Base-by-base conservation (phyloP, 2,113 vertebrate genomes). In the Anolis carolinensis region DNA sequence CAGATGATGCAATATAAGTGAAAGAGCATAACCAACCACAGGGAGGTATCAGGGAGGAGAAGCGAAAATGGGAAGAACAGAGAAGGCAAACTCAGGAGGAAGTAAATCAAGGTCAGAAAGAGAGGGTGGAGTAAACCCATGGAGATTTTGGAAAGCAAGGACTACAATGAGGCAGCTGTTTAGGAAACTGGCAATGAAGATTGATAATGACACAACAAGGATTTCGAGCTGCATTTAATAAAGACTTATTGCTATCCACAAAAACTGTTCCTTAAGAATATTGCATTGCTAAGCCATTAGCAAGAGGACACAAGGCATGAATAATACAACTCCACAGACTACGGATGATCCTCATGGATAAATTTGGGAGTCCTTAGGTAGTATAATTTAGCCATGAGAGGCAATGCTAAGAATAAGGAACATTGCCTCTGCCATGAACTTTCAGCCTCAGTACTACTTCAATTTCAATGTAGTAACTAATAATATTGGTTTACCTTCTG, bases 221-320 rank as follows among this genome's bases (percentile, higher is more conserved):
- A 73, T 32, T 39, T 39, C 71, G 62, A 3, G 9, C 86, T 92
- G 44, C 21, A 16, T 48, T 88, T 30, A 63, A 52, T 50, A 11
- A 0, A 71, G 50, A 50, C 82, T 39, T 85, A 55, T 83, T 21
- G 25, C 65, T 85, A 32, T 82, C 65, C 39, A 34, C 44, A 89
- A 77, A 87, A 91, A 79, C 18, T 87, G 20, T 11, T 90, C 87
- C 44, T 90, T 0, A 1, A 87, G 39, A 84, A 16, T 88, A 87
- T 86, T 87, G 88, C 62, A 74, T 71, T 34, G 72, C 0, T 0
- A 62, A 59, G 27, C 25, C 81, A 52, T 48, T n/a, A 39, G 89
- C 90, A 87, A n/a, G 3, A 88, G 68, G 86, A 9, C 34, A 36
- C 36, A 48, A 11, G 39, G 50, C 27, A 77, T n/a, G 30, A 71